A percentile compares a stretch with the other conserved stretches of the same genome.
These are phyloP conservation scores for Aradophagus sp. DNA, from an alignment of 1,140 invertebrate species.

Conservation along the genomic window DNA sequence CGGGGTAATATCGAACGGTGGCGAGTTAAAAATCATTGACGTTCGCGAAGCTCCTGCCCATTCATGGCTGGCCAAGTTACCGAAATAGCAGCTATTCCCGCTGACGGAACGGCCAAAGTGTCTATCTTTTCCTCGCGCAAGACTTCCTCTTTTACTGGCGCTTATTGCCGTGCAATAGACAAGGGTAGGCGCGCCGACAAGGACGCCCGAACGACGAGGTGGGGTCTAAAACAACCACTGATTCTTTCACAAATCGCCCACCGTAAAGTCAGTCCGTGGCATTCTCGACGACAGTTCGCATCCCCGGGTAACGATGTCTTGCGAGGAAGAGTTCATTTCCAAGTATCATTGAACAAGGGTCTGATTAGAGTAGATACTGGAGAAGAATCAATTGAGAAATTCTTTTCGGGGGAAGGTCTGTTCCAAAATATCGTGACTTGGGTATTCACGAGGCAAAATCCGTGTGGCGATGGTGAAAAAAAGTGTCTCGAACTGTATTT, in stretches of 20 bases:
- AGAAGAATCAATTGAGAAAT: too few species aligned
- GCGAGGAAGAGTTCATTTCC: too few species aligned
- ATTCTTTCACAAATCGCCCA: conserved; percentile 40
- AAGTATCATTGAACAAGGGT: too few species aligned
- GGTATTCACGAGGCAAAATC: too few species aligned
- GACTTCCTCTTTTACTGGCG: conserved; percentile 44
- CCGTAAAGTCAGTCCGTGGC: conserved; percentile 59
- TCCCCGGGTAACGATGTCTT: conserved; percentile 37
- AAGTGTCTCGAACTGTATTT: too few species aligned
- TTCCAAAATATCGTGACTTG: too few species aligned
- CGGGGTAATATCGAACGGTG: conserved; percentile 13
- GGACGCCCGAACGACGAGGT: conserved; percentile 30
- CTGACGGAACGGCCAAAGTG: conserved; percentile 36
- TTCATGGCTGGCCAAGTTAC: conserved; percentile 74
- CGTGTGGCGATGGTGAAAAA: too few species aligned
- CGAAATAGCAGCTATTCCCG: conserved; percentile 69
- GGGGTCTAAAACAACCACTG: conserved; percentile 52
- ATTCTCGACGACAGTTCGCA: conserved; percentile 58
- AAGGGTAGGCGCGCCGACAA: conserved; percentile 46
- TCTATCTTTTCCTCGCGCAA: conserved; percentile 33
- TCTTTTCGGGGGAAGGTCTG: too few species aligned
- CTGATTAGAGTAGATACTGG: too few species aligned
- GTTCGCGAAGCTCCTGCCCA: conserved; percentile 69
- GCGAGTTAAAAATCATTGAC: conserved; percentile 58
- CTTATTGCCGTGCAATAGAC: conserved; percentile 37